phyloP scores from a whole-genome alignment of 2,888 invertebrate species.

The Tridacna crocea region DNA sequence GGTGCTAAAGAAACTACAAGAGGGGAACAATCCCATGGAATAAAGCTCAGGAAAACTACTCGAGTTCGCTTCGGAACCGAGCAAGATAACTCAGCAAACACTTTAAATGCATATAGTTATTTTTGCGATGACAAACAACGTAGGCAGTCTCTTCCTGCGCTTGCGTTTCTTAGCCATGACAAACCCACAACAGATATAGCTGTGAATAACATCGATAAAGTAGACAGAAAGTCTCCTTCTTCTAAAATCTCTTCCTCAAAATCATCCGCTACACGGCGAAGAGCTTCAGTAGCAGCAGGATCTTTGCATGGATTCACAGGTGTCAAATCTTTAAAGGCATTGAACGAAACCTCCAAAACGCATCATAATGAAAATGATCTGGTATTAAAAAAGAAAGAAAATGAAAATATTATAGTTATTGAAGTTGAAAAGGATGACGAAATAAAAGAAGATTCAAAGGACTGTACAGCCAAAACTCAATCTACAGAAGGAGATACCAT shows the following conservation, averaged over 20 bases:
- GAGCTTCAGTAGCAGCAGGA: neutral
- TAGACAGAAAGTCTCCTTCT: neutral
- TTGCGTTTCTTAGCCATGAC: neutral
- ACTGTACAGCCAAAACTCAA: neutral
- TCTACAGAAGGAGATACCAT: too few relatives aligned
- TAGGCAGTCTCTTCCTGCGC: neutral
- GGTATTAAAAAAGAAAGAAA: neutral
- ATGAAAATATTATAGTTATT: neutral
- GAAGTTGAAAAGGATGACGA: neutral
- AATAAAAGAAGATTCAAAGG: neutral
- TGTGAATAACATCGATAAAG: neutral
- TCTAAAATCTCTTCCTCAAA: neutral
- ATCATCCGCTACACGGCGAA: neutral
- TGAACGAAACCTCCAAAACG: neutral
- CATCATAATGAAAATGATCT: too few relatives aligned
- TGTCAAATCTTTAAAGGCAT: too few relatives aligned
- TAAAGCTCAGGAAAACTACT: neutral
- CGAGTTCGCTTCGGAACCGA: neutral
- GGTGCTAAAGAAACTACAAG: neutral
- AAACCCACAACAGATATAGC: neutral
- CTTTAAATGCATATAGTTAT: neutral
- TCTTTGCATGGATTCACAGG: neutral
- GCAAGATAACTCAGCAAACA: neutral
- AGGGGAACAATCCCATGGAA: neutral
- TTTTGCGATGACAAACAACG: neutral